Conservation (phyloP, 2,113 vertebrate species). For the Romanogobio albipinnatus region DNA sequence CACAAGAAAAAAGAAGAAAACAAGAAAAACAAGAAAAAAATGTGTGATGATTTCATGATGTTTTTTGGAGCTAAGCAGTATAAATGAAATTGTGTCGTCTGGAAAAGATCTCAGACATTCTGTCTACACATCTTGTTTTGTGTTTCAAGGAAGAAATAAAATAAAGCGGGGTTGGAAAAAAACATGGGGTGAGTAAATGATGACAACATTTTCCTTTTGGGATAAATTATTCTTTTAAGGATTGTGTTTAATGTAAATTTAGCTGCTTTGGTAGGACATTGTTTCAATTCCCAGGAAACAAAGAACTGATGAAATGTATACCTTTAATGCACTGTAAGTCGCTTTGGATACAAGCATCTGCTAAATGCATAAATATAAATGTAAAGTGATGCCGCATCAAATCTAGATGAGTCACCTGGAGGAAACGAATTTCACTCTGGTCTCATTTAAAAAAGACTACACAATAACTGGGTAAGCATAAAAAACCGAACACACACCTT, state of each 20-base stretch:
- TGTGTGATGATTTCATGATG: neutral
- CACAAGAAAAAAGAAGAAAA: too few species aligned
- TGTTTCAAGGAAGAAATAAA: neutral
- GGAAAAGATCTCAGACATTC: slow-evolving; percentile 1
- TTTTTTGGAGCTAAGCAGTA: neutral
- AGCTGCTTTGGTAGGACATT: neutral
- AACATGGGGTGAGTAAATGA: neutral
- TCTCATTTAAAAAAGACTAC: slow-evolving; percentile 10
- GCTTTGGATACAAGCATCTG: neutral
- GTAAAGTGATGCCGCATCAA: neutral
- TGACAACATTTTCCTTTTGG: neutral
- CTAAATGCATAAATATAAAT: neutral
- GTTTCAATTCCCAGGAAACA: neutral
- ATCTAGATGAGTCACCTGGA: neutral
- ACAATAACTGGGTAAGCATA: neutral
- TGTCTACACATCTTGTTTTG: neutral
- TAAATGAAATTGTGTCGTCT: neutral
- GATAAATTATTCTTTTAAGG: neutral
- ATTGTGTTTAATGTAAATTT: neutral
- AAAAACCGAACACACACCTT: neutral
- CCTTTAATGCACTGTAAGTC: neutral
- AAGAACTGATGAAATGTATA: neutral
- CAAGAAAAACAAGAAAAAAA: too few species aligned
- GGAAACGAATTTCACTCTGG: neutral
- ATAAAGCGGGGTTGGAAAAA: neutral